Conservation (phyloP, 2,888 invertebrate genomes). For the Hyles lineata region DNA sequence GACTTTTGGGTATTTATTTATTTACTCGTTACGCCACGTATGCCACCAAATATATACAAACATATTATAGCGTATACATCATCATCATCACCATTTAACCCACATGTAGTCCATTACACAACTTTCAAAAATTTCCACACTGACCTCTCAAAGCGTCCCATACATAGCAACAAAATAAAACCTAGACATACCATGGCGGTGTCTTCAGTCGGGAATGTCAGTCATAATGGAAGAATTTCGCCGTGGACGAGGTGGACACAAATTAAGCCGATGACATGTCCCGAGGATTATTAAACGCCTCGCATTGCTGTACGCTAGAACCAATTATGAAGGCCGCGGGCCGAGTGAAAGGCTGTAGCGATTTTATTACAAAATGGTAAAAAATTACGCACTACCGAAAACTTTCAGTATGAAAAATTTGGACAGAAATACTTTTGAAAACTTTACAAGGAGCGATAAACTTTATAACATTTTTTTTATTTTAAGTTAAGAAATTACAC, state of each 20-base stretch:
- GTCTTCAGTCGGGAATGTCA: background rate
- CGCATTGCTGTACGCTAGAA: conserved; percentile 43
- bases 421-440: background rate
- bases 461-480: no score
- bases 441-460: no score
- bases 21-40: no score
- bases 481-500: no score
- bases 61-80: no score
- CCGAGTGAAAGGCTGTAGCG: conserved; percentile 35
- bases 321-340: conserved; percentile 47
- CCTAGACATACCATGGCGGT: background rate
- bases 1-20: no score
- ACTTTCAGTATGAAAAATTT: background rate
- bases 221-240: background rate
- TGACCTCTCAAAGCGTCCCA: no score
- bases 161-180: background rate
- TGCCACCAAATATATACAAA: no score
- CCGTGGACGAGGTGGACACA: background rate
- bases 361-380: background rate
- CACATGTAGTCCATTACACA: no score
- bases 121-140: no score
- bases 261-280: conserved; percentile 59
- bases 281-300: conserved; percentile 55
- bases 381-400: background rate
- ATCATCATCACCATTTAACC: no score